A percentile compares a stretch with the other conserved stretches of the same genome.
phyloP scores from a whole-genome alignment of 92 coral and sea anemone genomes.

The Ricordea florida region DNA sequence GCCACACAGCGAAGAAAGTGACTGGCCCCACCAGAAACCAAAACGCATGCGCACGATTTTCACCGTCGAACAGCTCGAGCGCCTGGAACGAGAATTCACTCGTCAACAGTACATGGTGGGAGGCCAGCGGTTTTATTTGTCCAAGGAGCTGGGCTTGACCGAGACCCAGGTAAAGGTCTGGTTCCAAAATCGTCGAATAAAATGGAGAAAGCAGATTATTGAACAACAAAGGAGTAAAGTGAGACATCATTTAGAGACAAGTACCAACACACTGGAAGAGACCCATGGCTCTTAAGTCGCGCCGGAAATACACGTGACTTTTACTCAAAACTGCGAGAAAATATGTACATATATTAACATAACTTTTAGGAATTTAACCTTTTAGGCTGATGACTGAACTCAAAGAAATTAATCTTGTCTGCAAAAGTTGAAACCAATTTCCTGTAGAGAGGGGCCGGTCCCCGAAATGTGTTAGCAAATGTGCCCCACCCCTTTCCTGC shows the following conservation, averaged over 20 bases:
- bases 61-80: constrained; percentile 63
- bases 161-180: constrained; percentile 90
- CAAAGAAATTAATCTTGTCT: too few species aligned
- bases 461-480: too few species aligned
- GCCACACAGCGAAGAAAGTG: constrained; percentile 32
- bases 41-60: constrained; percentile 73
- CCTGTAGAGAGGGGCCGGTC: too few species aligned
- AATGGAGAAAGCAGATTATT: constrained; percentile 79
- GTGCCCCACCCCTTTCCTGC: too few species aligned
- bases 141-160: constrained; percentile 79
- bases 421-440: too few species aligned
- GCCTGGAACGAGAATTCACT: constrained; percentile 52
- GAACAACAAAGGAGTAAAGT: constrained; percentile 64
- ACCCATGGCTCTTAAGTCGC: not conserved
- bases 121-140: constrained; percentile 61
- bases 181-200: constrained; percentile 87
- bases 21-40: constrained; percentile 55
- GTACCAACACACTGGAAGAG: not conserved
- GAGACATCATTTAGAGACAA: constrained; percentile 7
- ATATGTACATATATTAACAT: too few species aligned
- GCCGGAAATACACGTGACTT: too few species aligned
- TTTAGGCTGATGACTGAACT: too few species aligned
- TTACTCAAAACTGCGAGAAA: too few species aligned
- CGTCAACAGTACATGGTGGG: constrained; percentile 73
- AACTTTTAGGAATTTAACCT: too few species aligned